Percentiles rank a stretch among this genome's conserved stretches.
phyloP scores from a whole-genome alignment of 2,888 invertebrate species.

The Eupithecia exiguata region DNA sequence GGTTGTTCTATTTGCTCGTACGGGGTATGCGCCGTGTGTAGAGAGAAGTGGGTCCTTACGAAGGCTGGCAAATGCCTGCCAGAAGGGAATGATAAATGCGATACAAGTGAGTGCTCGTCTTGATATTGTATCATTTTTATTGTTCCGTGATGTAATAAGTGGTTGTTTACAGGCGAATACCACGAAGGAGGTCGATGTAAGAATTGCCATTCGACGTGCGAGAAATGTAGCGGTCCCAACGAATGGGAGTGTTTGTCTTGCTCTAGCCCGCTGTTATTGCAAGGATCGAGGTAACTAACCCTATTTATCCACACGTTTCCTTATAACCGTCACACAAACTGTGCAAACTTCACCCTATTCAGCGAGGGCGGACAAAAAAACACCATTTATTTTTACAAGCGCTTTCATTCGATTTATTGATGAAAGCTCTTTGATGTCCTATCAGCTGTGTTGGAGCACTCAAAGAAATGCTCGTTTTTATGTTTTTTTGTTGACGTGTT shows the following conservation, averaged over 20 bases:
- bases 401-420: slow-evolving; percentile 27
- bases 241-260: slow-evolving; percentile 91
- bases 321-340: slow-evolving; percentile 20
- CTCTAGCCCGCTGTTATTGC: slow-evolving; percentile 88
- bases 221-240: slow-evolving; percentile 91
- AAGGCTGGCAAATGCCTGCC: slow-evolving; percentile 90
- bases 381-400: slow-evolving; percentile 34
- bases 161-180: slow-evolving; percentile 86
- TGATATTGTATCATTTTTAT: slow-evolving; percentile 29
- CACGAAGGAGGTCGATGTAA: slow-evolving; percentile 90
- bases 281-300: slow-evolving; percentile 82
- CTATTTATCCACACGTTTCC: slow-evolving; percentile 58
- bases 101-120: slow-evolving; percentile 85
- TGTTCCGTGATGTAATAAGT: slow-evolving; percentile 45
- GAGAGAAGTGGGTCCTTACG: slow-evolving; percentile 89
- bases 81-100: slow-evolving; percentile 89
- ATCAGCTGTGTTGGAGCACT: slow-evolving; percentile 8
- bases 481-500: slow-evolving; percentile 3
- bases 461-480: slow-evolving; percentile 16
- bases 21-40: slow-evolving; percentile 89
- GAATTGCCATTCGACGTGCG: slow-evolving; percentile 92
- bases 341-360: slow-evolving; percentile 24
- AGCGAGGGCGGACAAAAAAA: slow-evolving; percentile 18
- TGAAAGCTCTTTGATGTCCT: slow-evolving; percentile 16
- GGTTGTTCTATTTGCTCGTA: slow-evolving; percentile 90